Percentiles rank a stretch among this genome's conserved stretches.
Evolutionary conservation across 2,888 invertebrate genomes (phyloP).

Genomic region (Sinhomidia bicolor): DNA sequence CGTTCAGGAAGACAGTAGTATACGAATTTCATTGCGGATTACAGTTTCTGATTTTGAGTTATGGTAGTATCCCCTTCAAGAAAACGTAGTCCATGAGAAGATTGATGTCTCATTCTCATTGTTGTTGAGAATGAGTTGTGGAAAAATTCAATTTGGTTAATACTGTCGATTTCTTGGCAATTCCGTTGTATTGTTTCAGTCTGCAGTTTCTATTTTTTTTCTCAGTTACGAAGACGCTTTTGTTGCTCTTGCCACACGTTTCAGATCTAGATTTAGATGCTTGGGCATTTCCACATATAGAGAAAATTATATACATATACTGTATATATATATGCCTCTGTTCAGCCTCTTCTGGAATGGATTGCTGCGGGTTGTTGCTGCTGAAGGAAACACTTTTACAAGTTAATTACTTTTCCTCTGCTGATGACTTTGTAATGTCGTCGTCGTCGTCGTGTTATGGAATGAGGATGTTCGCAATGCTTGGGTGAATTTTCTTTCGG

Average conservation of each 20-base stretch:
- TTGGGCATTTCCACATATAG: background rate
- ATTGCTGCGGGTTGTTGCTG: background rate
- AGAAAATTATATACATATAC: background rate
- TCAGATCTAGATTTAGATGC: too few relatives aligned
- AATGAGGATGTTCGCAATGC: constrained; percentile 40
- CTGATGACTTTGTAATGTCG: constrained; percentile 34
- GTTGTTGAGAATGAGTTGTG: background rate
- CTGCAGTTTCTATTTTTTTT: background rate
- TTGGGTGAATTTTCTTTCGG: constrained; percentile 44
- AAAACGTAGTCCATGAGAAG: background rate
- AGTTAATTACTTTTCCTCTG: constrained; percentile 42
- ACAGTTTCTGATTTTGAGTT: background rate
- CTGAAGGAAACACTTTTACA: background rate
- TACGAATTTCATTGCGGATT: background rate
- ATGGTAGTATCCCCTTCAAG: background rate
- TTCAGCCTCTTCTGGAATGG: constrained; percentile 23
- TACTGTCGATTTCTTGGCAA: constrained; percentile 63
- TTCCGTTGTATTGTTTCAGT: constrained; percentile 26
- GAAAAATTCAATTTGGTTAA: constrained; percentile 42
- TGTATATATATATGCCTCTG: background rate
- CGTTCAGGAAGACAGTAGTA: background rate
- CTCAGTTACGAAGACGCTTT: background rate
- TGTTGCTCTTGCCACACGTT: too few relatives aligned
- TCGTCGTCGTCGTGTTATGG: constrained; percentile 22
- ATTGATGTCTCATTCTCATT: constrained; percentile 18